Evolutionary conservation across 2,888 invertebrate species (phyloP).

Genomic region (Mythimna pallens): DNA sequence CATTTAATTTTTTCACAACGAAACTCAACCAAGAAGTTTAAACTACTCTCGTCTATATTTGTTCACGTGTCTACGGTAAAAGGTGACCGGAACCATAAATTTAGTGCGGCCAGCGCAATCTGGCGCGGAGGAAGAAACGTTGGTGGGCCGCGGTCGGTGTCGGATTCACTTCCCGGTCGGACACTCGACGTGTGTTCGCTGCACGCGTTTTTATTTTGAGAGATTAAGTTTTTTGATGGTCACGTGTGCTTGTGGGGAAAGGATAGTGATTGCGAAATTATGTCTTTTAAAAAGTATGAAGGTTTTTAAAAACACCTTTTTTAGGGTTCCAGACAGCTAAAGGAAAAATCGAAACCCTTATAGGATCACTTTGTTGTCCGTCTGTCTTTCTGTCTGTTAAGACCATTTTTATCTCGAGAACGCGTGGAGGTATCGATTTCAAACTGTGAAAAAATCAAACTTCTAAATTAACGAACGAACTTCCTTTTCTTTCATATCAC

Average conservation of each 20-base stretch:
- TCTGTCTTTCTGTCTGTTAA: too few species aligned
- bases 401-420: too few species aligned
- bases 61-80: constrained; percentile 76
- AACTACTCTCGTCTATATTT: constrained; percentile 72
- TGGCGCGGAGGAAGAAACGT: constrained; percentile 75
- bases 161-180: constrained; percentile 82
- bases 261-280: neutral
- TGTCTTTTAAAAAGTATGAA: too few species aligned
- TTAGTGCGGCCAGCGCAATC: constrained; percentile 79
- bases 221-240: constrained; percentile 63
- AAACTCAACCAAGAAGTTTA: constrained; percentile 38
- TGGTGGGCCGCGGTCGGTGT: constrained; percentile 85
- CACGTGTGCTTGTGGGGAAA: constrained; percentile 34
- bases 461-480: too few species aligned
- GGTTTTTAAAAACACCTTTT: too few species aligned
- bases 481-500: too few species aligned
- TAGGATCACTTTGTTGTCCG: too few species aligned
- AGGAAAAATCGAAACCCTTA: too few species aligned
- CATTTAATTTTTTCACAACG: constrained; percentile 6
- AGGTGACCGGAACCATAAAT: constrained; percentile 87
- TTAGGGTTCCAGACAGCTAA: too few species aligned
- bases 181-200: constrained; percentile 73
- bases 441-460: too few species aligned
- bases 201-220: constrained; percentile 66
- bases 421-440: too few species aligned